Evolutionary conservation across 2,888 invertebrate species (phyloP).

Genomic region (Rhodophaea formosa): DNA sequence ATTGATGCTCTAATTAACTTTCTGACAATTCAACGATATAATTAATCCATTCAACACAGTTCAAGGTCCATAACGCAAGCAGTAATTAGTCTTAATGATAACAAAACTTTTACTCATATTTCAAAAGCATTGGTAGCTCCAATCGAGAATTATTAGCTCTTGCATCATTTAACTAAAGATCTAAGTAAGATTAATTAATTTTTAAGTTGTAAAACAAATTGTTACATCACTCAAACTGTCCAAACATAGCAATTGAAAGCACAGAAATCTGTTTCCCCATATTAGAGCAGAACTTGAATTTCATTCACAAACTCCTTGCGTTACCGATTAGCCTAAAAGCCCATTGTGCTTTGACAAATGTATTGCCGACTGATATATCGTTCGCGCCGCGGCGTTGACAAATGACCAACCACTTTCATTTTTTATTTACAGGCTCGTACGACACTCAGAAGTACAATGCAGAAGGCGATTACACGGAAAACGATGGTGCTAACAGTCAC

Average conservation of each 20-base stretch:
- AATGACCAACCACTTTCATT: slow-evolving; percentile 72
- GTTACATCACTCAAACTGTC: slow-evolving; percentile 8
- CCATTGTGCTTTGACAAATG: slow-evolving; percentile 66
- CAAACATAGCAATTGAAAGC: slow-evolving; percentile 2
- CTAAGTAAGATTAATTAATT: background rate
- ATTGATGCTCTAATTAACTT: slow-evolving; percentile 8
- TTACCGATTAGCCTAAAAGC: slow-evolving; percentile 39
- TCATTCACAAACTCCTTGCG: slow-evolving; percentile 45
- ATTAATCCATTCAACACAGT: slow-evolving; percentile 10
- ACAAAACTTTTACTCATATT: background rate
- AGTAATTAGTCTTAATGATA: slow-evolving; percentile 5
- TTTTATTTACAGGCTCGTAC: slow-evolving; percentile 76
- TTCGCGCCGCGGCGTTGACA: slow-evolving; percentile 55
- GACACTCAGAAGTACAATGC: slow-evolving; percentile 69
- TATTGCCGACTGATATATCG: slow-evolving; percentile 50
- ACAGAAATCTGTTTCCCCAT: slow-evolving; percentile 7
- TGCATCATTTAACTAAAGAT: background rate
- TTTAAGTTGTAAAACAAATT: background rate
- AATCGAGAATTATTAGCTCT: background rate
- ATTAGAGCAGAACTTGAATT: slow-evolving; percentile 23
- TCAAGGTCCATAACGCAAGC: background rate
- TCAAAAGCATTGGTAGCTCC: background rate
- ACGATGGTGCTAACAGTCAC: slow-evolving; percentile 45
- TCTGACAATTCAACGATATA: slow-evolving; percentile 9
- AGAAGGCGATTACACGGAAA: slow-evolving; percentile 59